A percentile compares a stretch with the other conserved stretches of the same genome.
Conservation (phyloP, 2,888 invertebrate species). For the Yponomeuta cagnagella region DNA sequence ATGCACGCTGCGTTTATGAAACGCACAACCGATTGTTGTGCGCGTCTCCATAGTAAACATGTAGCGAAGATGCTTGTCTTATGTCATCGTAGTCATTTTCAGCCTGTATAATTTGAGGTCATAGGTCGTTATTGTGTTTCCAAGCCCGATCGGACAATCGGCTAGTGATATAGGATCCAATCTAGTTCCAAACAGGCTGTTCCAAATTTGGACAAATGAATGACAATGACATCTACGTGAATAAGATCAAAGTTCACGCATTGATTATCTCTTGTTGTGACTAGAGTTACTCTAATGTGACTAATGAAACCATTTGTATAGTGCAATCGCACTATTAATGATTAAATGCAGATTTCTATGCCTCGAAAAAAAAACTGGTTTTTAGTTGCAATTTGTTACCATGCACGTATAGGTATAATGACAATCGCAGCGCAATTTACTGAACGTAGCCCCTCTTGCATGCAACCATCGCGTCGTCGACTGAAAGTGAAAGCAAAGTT, state of each 20-base stretch:
- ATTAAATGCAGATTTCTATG: neutral
- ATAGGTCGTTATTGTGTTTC: neutral
- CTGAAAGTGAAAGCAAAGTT: slow-evolving; percentile 50
- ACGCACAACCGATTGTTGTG: slow-evolving; percentile 5
- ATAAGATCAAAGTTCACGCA: neutral
- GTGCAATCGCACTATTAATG: neutral
- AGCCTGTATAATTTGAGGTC: neutral
- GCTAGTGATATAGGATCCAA: neutral
- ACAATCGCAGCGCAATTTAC: neutral
- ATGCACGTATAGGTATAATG: neutral
- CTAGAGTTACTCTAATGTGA: neutral
- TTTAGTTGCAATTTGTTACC: neutral
- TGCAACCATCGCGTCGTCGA: slow-evolving; percentile 24
- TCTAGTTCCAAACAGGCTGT: neutral
- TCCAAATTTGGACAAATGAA: neutral
- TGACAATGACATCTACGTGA: neutral
- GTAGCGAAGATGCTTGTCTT: too few species aligned
- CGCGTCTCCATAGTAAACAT: neutral
- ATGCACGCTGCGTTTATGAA: neutral
- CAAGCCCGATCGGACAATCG: neutral
- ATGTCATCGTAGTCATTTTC: too few species aligned
- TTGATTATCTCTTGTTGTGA: neutral
- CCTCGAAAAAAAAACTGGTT: neutral
- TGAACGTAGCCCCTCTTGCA: neutral
- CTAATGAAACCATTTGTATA: neutral